phyloP scores from a whole-genome alignment of 2,797 vertebrate species.

The Adelosebastes latens region DNA sequence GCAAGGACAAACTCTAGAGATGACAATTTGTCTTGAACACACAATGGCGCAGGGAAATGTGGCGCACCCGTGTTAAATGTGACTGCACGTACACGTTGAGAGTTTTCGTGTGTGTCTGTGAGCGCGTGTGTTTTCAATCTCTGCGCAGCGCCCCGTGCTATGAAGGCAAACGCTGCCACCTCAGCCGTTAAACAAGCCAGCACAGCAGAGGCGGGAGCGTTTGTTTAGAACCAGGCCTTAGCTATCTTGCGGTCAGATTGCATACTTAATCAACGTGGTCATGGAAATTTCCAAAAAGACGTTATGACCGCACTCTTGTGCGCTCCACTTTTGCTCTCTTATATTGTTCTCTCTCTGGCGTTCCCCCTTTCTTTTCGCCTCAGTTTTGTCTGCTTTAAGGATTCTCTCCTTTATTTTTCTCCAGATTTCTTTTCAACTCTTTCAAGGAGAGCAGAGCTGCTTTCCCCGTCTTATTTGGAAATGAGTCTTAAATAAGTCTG shows the following conservation, averaged over 20 bases:
- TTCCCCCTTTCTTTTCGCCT: constrained; percentile 36
- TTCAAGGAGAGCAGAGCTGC: neutral
- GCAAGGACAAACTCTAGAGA: constrained; percentile 49
- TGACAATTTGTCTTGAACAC: constrained; percentile 38
- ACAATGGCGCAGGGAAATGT: constrained; percentile 29
- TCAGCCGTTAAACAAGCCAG: constrained; percentile 77
- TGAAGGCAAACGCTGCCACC: constrained; percentile 75
- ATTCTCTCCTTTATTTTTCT: neutral
- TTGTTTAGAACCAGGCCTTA: constrained; percentile 77
- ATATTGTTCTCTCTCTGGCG: constrained; percentile 62
- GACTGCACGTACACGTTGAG: constrained; percentile 25
- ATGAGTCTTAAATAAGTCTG: neutral
- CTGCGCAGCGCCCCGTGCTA: constrained; percentile 64
- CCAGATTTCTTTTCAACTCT: neutral
- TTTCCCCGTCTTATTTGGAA: neutral
- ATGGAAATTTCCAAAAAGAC: constrained; percentile 83
- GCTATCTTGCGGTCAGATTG: constrained; percentile 80
- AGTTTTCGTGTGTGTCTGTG: constrained; percentile 1
- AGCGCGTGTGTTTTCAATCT: constrained; percentile 68
- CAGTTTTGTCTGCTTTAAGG: constrained; percentile 1
- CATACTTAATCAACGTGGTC: constrained; percentile 82
- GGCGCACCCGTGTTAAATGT: constrained; percentile 35
- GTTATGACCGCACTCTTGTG: constrained; percentile 58
- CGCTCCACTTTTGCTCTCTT: constrained; percentile 49
- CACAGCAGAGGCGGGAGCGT: constrained; percentile 65